Base-by-base conservation (phyloP, 2,888 invertebrate genomes). In the Zaprionus lineosus region DNA sequence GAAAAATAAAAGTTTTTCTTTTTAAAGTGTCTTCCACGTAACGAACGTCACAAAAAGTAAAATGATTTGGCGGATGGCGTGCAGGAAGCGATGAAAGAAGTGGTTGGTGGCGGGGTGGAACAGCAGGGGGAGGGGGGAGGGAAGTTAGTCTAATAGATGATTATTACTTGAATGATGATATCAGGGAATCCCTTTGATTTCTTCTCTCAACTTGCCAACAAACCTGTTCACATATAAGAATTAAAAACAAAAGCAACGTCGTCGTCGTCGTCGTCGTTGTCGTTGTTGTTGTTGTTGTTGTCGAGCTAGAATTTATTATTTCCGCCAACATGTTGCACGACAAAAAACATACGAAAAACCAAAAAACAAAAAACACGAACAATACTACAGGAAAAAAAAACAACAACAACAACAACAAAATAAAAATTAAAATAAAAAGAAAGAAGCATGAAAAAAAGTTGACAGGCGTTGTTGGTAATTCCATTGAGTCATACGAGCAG, bases 251-350 rank as follows among this genome's bases (percentile, higher is more conserved):
- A 26, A 41, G 31, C 44, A 51, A 50, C n/a, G n/a, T n/a, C n/a
- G n/a, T n/a, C n/a, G n/a, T n/a, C n/a, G n/a, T n/a, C n/a, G n/a
- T n/a, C 48, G 47, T 44, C 52, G 50, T 46, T 46, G 39, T 33
- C 18, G 53, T n/a, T 43, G 48, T 43, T 64, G 40, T 53, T 58
- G 55, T 48, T 58, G 37, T 26, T 51, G 75, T 57, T 81, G 68
- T 59, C 69, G 68, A 76, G 64, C 67, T 84, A 79, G 78, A 79
- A 79, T 79, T 79, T 79, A 79, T 79, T 79, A 79, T 79, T 79
- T 79, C 78, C 78, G 78, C 78, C 78, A 81, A 74, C 77, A 74
- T 61, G 66, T 72, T 72, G 64, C 59, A 68, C 58, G 62, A 67
- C 52, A 41, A 21, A 33, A 44, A 41, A 33, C 37, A 47, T 31